Evolutionary conservation across 2,113 vertebrate genomes (phyloP).

Genomic region (Lontra canadensis): DNA sequence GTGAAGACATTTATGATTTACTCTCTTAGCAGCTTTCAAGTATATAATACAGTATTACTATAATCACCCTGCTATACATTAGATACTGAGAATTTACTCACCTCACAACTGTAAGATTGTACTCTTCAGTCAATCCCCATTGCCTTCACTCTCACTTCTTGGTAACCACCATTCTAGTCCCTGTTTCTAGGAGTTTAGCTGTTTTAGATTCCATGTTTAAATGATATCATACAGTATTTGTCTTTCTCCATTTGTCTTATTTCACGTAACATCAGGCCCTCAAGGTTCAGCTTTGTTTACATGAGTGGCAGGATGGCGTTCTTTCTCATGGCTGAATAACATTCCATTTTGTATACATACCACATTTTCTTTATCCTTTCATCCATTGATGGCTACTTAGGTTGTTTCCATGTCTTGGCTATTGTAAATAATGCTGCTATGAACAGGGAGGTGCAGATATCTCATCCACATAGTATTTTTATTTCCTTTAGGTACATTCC

Average conservation of each 20-base stretch:
- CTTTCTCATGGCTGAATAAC: background rate
- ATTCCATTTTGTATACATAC: background rate
- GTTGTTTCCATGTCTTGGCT: background rate
- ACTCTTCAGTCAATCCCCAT: background rate
- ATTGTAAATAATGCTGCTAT: background rate
- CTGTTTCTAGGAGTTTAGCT: background rate
- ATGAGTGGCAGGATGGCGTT: background rate
- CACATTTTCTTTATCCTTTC: background rate
- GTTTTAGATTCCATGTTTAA: background rate
- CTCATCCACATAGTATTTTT: too few relatives aligned
- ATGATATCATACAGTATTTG: background rate
- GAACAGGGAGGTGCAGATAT: too few relatives aligned
- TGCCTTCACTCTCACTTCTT: background rate
- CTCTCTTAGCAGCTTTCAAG: background rate
- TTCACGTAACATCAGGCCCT: background rate
- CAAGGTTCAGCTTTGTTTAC: background rate
- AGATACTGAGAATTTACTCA: background rate
- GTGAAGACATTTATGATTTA: background rate
- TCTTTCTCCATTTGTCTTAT: background rate
- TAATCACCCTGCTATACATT: background rate
- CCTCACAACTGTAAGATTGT: background rate
- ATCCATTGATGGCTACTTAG: background rate
- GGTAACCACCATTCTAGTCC: background rate
- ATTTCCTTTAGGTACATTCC: too few relatives aligned
- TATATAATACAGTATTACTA: background rate